Conservation (phyloP, 1,140 invertebrate genomes). For the Drosophila aff. region DNA sequence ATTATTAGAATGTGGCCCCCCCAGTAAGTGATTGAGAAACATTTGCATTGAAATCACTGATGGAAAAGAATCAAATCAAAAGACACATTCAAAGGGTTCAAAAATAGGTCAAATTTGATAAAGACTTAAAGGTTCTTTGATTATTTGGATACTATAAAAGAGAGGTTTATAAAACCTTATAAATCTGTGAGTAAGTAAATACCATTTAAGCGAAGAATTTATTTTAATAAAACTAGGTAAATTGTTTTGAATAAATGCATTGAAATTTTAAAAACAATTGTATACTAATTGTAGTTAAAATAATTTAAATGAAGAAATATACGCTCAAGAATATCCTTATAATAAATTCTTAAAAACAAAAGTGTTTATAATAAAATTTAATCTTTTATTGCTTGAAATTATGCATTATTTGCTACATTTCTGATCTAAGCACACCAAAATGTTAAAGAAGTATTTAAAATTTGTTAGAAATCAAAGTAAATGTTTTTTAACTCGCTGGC, state of each 20-base stretch:
- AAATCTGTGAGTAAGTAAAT: neutral
- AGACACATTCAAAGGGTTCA: too few relatives aligned
- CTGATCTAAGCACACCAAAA: neutral
- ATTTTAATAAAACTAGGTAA: neutral
- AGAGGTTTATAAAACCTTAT: neutral
- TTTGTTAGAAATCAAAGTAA: too few relatives aligned
- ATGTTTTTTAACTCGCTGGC: too few relatives aligned
- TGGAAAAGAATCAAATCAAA: neutral
- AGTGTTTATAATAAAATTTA: neutral
- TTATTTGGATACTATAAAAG: neutral
- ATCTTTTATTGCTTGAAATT: neutral
- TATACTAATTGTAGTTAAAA: too few relatives aligned
- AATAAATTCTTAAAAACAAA: neutral
- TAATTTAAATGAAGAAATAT: neutral
- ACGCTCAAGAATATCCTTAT: neutral
- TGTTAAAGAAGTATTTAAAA: too few relatives aligned
- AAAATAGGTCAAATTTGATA: too few relatives aligned
- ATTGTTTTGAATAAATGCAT: neutral
- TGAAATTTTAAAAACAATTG: neutral
- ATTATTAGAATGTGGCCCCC: conserved; percentile 19
- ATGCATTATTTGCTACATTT: neutral
- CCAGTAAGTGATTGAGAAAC: conserved; percentile 19
- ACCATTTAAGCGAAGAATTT: neutral
- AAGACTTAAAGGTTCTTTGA: neutral
- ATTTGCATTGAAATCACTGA: neutral